Conservation (phyloP, 2,797 vertebrate species). For the Sebastes vulpes region DNA sequence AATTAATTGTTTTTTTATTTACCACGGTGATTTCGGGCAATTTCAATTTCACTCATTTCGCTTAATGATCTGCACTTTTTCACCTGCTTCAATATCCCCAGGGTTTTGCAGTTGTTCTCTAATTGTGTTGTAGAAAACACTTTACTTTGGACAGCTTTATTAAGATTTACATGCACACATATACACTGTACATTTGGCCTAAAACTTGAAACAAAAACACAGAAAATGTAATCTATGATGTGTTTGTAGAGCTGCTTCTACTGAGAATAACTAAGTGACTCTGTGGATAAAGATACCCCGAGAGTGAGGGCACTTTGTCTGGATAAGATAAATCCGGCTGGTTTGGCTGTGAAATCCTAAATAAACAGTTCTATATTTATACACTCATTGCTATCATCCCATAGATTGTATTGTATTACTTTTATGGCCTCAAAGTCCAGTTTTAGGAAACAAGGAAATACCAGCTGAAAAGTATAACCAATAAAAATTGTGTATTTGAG, state of each 20-base stretch:
- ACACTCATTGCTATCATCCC: not conserved
- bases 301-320: not conserved
- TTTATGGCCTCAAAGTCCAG: not conserved
- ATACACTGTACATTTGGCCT: not conserved
- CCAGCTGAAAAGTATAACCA: not conserved
- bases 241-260: not conserved
- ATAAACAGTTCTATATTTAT: not conserved
- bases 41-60: constrained; percentile 19
- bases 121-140: not conserved
- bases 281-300: not conserved
- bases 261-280: not conserved
- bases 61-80: not conserved
- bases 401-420: not conserved
- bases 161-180: not conserved
- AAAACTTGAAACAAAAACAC: not conserved
- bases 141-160: not conserved
- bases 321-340: constrained; percentile 20
- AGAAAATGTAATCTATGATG: not conserved
- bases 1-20: constrained; percentile 34
- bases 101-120: not conserved
- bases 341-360: not conserved
- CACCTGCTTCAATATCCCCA: not conserved
- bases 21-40: not conserved
- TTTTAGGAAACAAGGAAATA: not conserved
- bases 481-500: not conserved